A percentile compares a stretch with the other conserved stretches of the same genome.
phyloP scores from a whole-genome alignment of 2,113 vertebrate species.

The Copsychus sechellarum region DNA sequence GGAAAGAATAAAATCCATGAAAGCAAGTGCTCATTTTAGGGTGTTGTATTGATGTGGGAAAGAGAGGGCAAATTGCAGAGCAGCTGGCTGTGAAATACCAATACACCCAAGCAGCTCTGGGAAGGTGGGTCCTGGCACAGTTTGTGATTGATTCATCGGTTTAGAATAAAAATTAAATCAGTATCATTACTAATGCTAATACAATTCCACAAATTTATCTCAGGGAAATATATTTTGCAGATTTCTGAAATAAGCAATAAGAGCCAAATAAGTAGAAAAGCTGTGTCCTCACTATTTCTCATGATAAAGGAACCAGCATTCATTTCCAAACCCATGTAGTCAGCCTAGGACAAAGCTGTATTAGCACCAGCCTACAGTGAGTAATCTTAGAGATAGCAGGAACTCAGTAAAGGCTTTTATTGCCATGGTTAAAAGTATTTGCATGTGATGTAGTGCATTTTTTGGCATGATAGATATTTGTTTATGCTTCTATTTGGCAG shows the following conservation, averaged over 20 bases:
- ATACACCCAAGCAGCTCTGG: background rate
- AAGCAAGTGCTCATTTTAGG: background rate
- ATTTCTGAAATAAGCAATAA: background rate
- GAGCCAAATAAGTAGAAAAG: background rate
- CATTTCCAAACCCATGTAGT: background rate
- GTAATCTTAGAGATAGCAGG: background rate
- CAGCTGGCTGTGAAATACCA: background rate
- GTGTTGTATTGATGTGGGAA: background rate
- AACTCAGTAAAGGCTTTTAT: background rate
- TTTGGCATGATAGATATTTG: background rate
- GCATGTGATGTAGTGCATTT: background rate
- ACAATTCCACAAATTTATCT: background rate
- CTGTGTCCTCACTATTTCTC: background rate
- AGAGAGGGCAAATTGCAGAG: background rate
- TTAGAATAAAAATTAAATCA: background rate
- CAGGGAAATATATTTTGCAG: background rate
- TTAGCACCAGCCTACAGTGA: background rate
- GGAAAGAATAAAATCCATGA: background rate
- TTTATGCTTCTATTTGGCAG: constrained; percentile 10
- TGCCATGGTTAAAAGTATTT: background rate
- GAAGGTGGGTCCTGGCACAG: background rate
- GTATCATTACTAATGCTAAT: background rate
- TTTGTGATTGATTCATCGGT: background rate
- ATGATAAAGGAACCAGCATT: background rate
- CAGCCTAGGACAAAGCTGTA: background rate